phyloP scores from a whole-genome alignment of 2,797 vertebrate genomes.

The Austrolebias charrua region DNA sequence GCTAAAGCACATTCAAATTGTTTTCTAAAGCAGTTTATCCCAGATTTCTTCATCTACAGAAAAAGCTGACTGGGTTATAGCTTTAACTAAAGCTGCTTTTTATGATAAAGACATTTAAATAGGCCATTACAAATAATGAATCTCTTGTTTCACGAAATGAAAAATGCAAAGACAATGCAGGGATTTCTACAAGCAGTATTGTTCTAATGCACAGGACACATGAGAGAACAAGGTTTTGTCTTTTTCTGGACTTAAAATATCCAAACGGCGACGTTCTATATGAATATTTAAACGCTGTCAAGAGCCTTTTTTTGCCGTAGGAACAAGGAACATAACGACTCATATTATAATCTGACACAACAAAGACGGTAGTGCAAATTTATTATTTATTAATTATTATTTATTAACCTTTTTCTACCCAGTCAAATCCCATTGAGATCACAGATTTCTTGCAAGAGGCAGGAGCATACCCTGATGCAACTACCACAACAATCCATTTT shows the following conservation, averaged over 20 bases:
- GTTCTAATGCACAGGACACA: too few relatives aligned
- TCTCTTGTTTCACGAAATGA: too few relatives aligned
- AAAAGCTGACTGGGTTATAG: neutral
- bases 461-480: neutral
- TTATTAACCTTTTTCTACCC: too few relatives aligned
- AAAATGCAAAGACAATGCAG: too few relatives aligned
- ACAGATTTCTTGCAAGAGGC: too few relatives aligned
- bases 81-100: neutral
- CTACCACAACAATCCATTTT: too few relatives aligned
- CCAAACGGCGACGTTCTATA: neutral
- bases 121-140: too few relatives aligned
- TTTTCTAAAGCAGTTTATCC: neutral
- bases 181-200: too few relatives aligned
- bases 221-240: neutral
- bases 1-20: neutral
- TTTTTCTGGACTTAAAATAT: neutral
- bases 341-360: neutral
- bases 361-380: neutral
- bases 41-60: neutral
- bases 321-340: neutral
- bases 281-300: neutral
- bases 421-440: too few relatives aligned
- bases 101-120: neutral
- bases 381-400: too few relatives aligned
- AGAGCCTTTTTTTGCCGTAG: neutral